Conservation (phyloP, 2,888 invertebrate species). For the Allophyes oxyacanthae region DNA sequence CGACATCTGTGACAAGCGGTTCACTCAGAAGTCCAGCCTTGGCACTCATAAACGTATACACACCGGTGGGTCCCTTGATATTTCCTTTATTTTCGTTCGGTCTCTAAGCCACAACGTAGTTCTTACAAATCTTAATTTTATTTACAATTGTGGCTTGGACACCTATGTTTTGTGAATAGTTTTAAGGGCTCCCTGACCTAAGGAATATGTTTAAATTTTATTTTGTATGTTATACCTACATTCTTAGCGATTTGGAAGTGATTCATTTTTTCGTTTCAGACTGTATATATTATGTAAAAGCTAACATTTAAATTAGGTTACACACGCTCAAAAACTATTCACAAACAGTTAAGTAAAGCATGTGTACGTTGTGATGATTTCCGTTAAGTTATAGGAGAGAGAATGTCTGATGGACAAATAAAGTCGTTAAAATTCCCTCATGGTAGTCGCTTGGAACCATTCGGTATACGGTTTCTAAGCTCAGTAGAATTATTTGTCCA, state of each 20-base stretch:
- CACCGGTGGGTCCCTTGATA: constrained; percentile 90
- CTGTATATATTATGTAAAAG: constrained; percentile 17
- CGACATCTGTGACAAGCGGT: constrained; percentile 94
- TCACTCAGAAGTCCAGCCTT: constrained; percentile 95
- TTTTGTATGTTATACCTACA: constrained; percentile 44
- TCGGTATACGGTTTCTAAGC: constrained; percentile 60
- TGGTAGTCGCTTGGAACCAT: constrained; percentile 69
- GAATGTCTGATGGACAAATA: constrained; percentile 88
- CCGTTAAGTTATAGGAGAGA: constrained; percentile 82
- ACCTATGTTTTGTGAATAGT: constrained; percentile 88
- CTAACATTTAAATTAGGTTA: constrained; percentile 68
- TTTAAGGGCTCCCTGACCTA: constrained; percentile 85
- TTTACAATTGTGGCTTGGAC: constrained; percentile 80
- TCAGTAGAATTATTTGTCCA: constrained; percentile 85
- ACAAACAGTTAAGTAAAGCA: constrained; percentile 87
- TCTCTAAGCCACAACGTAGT: constrained; percentile 83
- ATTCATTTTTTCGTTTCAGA: constrained; percentile 48
- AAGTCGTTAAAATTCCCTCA: constrained; percentile 81
- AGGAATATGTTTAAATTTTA: constrained; percentile 38
- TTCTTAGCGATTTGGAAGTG: constrained; percentile 76
- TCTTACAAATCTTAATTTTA: constrained; percentile 11
- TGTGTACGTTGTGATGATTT: constrained; percentile 87
- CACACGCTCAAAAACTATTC: constrained; percentile 90
- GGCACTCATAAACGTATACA: constrained; percentile 95
- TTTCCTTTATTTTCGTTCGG: constrained; percentile 82